Conservation (phyloP, 2,113 vertebrate species). For the Prionailurus viverrinus region DNA sequence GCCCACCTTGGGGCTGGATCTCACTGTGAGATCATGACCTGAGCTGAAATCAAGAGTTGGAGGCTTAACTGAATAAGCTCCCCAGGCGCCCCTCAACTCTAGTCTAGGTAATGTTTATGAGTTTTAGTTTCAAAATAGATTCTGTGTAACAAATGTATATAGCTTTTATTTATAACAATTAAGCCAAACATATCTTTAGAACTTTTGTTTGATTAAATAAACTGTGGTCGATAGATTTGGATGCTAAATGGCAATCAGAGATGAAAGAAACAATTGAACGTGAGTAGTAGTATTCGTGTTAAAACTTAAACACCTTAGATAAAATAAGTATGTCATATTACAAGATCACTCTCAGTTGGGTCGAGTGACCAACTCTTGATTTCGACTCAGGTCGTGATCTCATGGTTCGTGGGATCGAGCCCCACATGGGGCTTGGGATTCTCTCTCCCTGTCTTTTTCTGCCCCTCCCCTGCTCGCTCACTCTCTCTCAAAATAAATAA, state of each 20-base stretch:
- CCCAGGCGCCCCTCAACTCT: background rate
- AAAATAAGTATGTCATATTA: background rate
- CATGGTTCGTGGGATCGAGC: background rate
- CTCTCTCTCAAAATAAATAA: background rate
- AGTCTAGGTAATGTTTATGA: background rate
- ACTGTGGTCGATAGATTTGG: background rate
- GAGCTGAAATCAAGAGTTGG: too few relatives aligned
- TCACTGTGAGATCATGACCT: too few relatives aligned
- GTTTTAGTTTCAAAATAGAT: slow-evolving; percentile 34
- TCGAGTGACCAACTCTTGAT: background rate
- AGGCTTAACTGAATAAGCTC: too few relatives aligned
- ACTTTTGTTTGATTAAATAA: background rate
- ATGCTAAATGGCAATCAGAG: background rate
- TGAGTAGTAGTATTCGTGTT: background rate
- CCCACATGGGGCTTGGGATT: background rate
- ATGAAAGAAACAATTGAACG: slow-evolving; percentile 6
- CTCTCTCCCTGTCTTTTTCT: background rate
- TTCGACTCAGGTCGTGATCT: background rate
- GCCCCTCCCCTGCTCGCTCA: background rate
- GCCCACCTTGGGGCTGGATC: too few relatives aligned
- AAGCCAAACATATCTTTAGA: background rate
- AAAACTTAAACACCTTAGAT: background rate
- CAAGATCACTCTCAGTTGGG: background rate
- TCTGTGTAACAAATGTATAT: background rate
- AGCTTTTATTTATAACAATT: background rate